Evolutionary conservation across 2,113 vertebrate species (phyloP), one percentile per base, ranked within the genome.

Genomic region (Toxostoma redivivum): DNA sequence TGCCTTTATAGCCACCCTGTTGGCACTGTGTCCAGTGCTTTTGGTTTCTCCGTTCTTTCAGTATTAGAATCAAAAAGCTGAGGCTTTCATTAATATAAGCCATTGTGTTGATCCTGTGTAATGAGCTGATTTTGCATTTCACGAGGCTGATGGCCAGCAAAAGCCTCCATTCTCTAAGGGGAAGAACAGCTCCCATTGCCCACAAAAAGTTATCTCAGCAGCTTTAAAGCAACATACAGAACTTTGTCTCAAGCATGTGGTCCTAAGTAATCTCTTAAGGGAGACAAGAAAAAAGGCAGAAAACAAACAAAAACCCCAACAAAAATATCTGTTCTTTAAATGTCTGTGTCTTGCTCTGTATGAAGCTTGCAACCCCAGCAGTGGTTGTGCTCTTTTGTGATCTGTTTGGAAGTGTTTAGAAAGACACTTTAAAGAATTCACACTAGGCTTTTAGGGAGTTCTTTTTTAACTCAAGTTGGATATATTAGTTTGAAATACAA

Each of bases 1-100:
- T 81, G 72, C 64, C 48, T 97, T 94, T 92, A 93, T 86, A 78
- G 86, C 93, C n/a, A 54, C 51, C 38, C 33, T 40, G 37, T 81
- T 94, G 88, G 72, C 88, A 64, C 57, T 8, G 9, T 30, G 22
- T 86, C 65, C 19, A 2, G 24, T 76, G 69, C 80, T 95, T 88
- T 81, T 86, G 20, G 37, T 88, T 93, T 90, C 48, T 86, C 22
- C 4, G 10, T 56, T 62, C 92, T 91, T 76, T 66, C 67, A 66
- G 60, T 67, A 20, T 78, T 77, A 74, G 56, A 86, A 69, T 31
- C 16, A 51, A 77, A 38, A 92, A 80, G 35, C 54, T 45, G 38
- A 21, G 44, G 8, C 7, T 56, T 87, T 56, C 38, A 57, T 76
- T 62, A 69, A 42, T 57, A 31, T 42, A 31, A 76, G 58, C 28